Conservation (phyloP, 1,140 invertebrate species). For the Drosophila ficusphila region DNA sequence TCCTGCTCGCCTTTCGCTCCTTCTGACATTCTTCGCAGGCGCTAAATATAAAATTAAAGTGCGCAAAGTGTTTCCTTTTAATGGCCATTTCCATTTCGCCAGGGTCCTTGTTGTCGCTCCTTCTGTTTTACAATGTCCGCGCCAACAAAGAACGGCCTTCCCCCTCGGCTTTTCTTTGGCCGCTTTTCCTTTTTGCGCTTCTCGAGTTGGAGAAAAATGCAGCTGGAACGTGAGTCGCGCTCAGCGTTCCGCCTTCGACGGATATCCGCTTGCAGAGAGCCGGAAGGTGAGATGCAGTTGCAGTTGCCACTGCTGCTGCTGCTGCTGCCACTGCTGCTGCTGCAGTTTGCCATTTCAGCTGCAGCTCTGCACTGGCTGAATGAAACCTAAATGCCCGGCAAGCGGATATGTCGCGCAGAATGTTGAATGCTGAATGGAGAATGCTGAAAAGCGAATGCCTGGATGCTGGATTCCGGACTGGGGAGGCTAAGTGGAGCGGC, state of each 20-base stretch:
- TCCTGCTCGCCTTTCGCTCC: slow-evolving; percentile 14
- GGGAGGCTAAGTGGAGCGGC: slow-evolving; percentile 24
- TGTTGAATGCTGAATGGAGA: slow-evolving; percentile 60
- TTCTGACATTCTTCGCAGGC: slow-evolving; percentile 57
- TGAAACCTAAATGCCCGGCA: slow-evolving; percentile 74
- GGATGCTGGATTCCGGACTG: slow-evolving; percentile 13
- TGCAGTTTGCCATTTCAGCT: slow-evolving; percentile 15
- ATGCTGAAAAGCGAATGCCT: too few relatives aligned
- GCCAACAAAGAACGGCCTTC: slow-evolving; percentile 37
- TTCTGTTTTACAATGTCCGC: slow-evolving; percentile 69
- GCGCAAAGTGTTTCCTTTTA: slow-evolving; percentile 74
- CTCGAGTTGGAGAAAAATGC: slow-evolving; percentile 61
- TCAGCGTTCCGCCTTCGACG: slow-evolving; percentile 53
- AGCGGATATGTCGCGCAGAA: slow-evolving; percentile 78
- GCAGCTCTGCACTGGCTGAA: slow-evolving; percentile 34
- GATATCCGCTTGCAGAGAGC: slow-evolving; percentile 60
- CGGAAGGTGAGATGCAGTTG: slow-evolving; percentile 46
- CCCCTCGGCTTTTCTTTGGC: slow-evolving; percentile 10
- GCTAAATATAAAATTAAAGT: slow-evolving; percentile 79
- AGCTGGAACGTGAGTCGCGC: slow-evolving; percentile 68
- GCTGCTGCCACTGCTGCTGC: too few relatives aligned
- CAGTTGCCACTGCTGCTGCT: too few relatives aligned
- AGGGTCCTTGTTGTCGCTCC: slow-evolving; percentile 52
- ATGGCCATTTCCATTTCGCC: slow-evolving; percentile 51
- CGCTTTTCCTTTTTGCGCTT: background rate